Percentiles rank a stretch among this genome's conserved stretches.
Conservation (phyloP, 1,140 invertebrate species). For the Bombus picipes region DNA sequence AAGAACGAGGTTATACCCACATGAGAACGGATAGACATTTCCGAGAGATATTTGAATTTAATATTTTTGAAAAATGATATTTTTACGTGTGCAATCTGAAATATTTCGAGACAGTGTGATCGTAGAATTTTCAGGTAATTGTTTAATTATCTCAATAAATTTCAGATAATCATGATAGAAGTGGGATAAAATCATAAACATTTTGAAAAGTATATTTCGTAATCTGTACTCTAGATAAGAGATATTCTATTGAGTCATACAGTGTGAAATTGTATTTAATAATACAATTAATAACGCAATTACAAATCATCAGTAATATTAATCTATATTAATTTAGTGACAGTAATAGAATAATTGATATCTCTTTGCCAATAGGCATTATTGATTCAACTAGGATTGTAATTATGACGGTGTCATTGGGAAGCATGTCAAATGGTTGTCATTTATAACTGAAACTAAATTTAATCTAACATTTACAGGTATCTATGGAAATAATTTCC, state of each 20-base stretch:
- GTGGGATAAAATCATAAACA: neutral
- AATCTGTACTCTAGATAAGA: neutral
- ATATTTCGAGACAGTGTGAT: neutral
- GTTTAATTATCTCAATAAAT: neutral
- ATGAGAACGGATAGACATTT: neutral
- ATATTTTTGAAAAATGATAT: neutral
- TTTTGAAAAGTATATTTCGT: neutral
- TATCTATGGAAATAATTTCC: neutral
- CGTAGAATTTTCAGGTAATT: neutral
- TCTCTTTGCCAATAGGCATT: neutral
- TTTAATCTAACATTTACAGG: neutral
- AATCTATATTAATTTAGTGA: constrained; percentile 11
- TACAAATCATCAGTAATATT: neutral
- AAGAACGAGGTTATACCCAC: neutral
- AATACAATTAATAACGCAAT: neutral
- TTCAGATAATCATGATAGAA: neutral
- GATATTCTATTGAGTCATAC: neutral
- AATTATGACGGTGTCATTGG: neutral
- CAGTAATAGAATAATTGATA: constrained; percentile 5
- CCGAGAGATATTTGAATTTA: neutral
- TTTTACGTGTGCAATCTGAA: neutral
- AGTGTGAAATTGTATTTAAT: neutral
- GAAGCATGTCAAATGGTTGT: neutral
- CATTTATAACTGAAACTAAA: neutral
- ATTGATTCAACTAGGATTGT: constrained; percentile 13